Evolutionary conservation across 2,888 invertebrate species (phyloP).

Genomic region (Meliscaeva auricollis): DNA sequence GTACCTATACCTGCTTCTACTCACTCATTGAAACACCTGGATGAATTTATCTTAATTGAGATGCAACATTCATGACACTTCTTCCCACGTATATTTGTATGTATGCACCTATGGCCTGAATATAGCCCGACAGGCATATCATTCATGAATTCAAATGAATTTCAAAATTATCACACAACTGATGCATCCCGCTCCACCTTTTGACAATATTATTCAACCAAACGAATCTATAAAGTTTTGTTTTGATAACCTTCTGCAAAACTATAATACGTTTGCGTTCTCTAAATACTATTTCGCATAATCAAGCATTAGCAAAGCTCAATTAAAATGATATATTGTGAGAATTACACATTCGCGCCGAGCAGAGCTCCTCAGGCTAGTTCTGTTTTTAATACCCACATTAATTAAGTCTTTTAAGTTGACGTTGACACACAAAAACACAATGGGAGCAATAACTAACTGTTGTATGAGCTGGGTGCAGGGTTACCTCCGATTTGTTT

Average conservation of each 20-base stretch:
- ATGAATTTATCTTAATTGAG: slow-evolving; percentile 56
- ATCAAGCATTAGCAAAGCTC: slow-evolving; percentile 38
- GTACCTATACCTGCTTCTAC: neutral
- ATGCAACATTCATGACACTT: slow-evolving; percentile 43
- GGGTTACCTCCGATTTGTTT: too few relatives aligned
- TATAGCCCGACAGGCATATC: slow-evolving; percentile 16
- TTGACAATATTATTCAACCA: neutral
- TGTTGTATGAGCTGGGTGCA: neutral
- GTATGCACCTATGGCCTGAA: neutral
- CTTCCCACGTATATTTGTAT: slow-evolving; percentile 38
- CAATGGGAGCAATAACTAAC: slow-evolving; percentile 53
- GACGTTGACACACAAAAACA: slow-evolving; percentile 48
- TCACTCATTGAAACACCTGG: slow-evolving; percentile 19
- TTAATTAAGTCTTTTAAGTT: slow-evolving; percentile 51
- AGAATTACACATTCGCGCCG: slow-evolving; percentile 11
- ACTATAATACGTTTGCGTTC: neutral
- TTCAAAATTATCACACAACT: slow-evolving; percentile 32
- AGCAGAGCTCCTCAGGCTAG: neutral
- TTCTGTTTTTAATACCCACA: slow-evolving; percentile 39
- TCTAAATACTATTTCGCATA: slow-evolving; percentile 27
- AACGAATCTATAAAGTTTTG: neutral
- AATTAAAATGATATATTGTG: slow-evolving; percentile 50
- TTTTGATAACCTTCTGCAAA: slow-evolving; percentile 27
- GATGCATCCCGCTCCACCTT: neutral
- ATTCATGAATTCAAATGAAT: slow-evolving; percentile 69